These are phyloP conservation scores for Antheraea mylitta DNA, from an alignment of 1,140 invertebrate genomes.

Conservation along the genomic window DNA sequence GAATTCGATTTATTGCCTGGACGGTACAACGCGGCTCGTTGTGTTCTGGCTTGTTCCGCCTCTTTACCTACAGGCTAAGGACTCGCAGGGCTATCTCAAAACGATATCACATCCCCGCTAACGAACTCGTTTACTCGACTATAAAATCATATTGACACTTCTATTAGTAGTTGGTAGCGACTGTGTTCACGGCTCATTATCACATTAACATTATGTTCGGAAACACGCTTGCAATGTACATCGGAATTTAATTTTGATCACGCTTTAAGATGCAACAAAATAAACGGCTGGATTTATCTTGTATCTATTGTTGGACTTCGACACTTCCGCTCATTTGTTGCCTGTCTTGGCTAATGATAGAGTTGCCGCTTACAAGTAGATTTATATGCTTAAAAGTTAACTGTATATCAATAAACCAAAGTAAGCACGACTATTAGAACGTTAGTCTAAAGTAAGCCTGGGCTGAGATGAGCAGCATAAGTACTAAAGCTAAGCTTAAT, in stretches of 20 bases:
- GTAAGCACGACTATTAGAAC: not conserved
- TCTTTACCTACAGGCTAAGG: constrained; percentile 41
- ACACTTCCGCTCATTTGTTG: not conserved
- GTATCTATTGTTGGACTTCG: not conserved
- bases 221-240: not conserved
- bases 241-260: not conserved
- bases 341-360: not conserved
- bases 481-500: not conserved
- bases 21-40: constrained; percentile 59
- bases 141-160: constrained; percentile 40
- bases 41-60: constrained; percentile 49
- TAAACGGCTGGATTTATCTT: not conserved
- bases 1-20: constrained; percentile 67
- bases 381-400: not conserved
- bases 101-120: constrained; percentile 37
- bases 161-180: constrained; percentile 16
- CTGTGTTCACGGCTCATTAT: constrained; percentile 6
- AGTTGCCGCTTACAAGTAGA: not conserved
- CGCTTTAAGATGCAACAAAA: not conserved
- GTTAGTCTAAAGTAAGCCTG: not conserved
- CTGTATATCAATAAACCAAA: not conserved
- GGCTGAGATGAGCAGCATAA: not conserved
- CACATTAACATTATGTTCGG: not conserved
- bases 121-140: constrained; percentile 44
- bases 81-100: constrained; percentile 30